Conservation (phyloP, 2,888 invertebrate genomes). For the Caenorhabditis becei region DNA sequence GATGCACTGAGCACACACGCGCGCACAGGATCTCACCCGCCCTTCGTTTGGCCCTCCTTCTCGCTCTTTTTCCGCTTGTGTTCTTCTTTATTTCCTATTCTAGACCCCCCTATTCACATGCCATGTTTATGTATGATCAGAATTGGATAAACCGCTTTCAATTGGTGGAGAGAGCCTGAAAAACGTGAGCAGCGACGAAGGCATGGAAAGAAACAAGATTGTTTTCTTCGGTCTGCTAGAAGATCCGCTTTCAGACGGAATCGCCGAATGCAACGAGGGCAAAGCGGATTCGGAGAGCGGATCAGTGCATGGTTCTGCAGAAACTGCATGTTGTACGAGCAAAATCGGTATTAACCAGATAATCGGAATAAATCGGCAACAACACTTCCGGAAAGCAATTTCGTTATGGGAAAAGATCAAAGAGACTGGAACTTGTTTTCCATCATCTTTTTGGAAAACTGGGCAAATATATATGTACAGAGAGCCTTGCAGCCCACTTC, state of each 20-base stretch:
- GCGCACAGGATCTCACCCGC: constrained; percentile 36
- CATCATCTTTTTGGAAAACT: background rate
- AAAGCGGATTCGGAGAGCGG: background rate
- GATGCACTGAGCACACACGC: constrained; percentile 49
- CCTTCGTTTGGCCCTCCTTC: constrained; percentile 20
- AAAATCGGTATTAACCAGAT: too few relatives aligned
- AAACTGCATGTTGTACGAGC: too few relatives aligned
- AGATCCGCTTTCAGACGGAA: constrained; percentile 11
- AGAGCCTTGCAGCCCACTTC: background rate
- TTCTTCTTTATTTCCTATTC: constrained; percentile 39
- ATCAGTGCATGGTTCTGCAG: too few relatives aligned
- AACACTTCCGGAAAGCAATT: too few relatives aligned
- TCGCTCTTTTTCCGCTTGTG: constrained; percentile 34
- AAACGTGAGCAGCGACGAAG: constrained; percentile 10
- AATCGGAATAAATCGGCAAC: too few relatives aligned
- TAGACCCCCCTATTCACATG: constrained; percentile 32
- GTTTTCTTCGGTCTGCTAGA: constrained; percentile 11
- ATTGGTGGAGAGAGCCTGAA: constrained; percentile 29
- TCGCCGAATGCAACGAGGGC: background rate
- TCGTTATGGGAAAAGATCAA: too few relatives aligned
- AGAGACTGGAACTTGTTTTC: background rate
- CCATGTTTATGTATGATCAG: constrained; percentile 53
- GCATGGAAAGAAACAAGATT: constrained; percentile 20
- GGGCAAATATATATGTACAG: background rate
- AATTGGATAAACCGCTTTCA: constrained; percentile 49